phyloP scores from a whole-genome alignment of 2,113 vertebrate genomes.

The Xiphophorus couchianus region DNA sequence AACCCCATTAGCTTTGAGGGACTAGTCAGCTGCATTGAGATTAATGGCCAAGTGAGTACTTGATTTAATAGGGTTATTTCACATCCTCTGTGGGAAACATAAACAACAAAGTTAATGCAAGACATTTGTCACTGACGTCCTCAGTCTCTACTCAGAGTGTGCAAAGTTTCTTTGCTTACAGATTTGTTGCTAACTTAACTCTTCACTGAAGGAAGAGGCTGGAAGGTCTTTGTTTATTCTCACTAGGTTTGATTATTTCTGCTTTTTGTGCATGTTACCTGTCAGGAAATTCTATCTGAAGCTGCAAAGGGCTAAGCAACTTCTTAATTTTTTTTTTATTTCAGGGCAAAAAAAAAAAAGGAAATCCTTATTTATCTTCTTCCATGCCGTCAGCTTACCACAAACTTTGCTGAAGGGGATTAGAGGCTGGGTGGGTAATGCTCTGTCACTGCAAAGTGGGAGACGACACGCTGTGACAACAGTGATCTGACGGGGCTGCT shows the following conservation, averaged over 20 bases:
- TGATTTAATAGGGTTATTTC: slow-evolving; percentile 86
- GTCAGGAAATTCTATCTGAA: slow-evolving; percentile 36
- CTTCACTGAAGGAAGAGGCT: slow-evolving; percentile 1
- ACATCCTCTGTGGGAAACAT: slow-evolving; percentile 76
- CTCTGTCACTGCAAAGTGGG: slow-evolving; percentile 59
- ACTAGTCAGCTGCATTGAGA: slow-evolving; percentile 83
- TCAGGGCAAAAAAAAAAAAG: slow-evolving; percentile 66
- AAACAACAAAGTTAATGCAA: slow-evolving; percentile 84
- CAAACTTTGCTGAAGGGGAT: slow-evolving; percentile 73
- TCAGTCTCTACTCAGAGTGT: slow-evolving; percentile 66
- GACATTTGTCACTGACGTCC: slow-evolving; percentile 80
- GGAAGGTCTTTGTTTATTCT: slow-evolving; percentile 5
- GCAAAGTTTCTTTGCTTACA: slow-evolving; percentile 59
- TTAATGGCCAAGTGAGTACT: slow-evolving; percentile 81
- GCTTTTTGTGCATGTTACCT: slow-evolving; percentile 3
- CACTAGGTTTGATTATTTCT: slow-evolving; percentile 21
- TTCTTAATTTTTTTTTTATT: slow-evolving; percentile 69
- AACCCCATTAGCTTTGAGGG: slow-evolving; percentile 84
- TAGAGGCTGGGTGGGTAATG: slow-evolving; percentile 67
- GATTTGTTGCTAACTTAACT: slow-evolving; percentile 43
- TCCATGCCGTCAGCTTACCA: slow-evolving; percentile 72
- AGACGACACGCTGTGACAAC: slow-evolving; percentile 69
- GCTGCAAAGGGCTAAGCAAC: slow-evolving; percentile 26
- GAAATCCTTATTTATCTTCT: slow-evolving; percentile 80
- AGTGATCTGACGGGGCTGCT: slow-evolving; percentile 52